Evolutionary conservation across 2,113 vertebrate species (phyloP).

Genomic region (Eurypyga helias): DNA sequence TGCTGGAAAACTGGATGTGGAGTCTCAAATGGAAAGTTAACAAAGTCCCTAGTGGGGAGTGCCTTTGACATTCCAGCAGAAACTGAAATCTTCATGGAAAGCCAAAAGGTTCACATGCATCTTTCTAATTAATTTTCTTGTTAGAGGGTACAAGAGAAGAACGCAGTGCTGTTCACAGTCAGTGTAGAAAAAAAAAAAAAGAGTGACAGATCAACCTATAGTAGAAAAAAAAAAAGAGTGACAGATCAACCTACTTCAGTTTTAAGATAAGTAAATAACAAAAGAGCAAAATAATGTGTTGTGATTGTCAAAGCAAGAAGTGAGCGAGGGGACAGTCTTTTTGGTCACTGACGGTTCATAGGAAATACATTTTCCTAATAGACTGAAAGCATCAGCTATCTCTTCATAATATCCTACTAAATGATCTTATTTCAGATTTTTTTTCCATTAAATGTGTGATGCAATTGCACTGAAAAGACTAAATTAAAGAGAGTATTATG

Average conservation of each 20-base stretch:
- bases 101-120: neutral
- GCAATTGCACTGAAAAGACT: neutral
- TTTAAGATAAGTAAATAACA: neutral
- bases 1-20: neutral
- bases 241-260: neutral
- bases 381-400: neutral
- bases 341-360: rapidly evolving
- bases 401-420: neutral
- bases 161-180: neutral
- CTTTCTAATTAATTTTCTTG: neutral
- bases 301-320: neutral
- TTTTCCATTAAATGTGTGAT: neutral
- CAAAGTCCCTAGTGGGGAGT: neutral
- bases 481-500: neutral
- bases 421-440: neutral
- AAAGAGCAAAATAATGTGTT: neutral
- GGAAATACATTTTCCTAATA: neutral
- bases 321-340: neutral
- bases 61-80: neutral
- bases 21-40: neutral
- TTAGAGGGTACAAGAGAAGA: neutral
- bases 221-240: neutral
- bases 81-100: neutral
- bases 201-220: neutral
- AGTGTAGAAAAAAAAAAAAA: neutral